Percentiles rank a stretch among this genome's conserved stretches.
Conservation (phyloP, 64 coral and sea anemone genomes). For the Stichodactyla helianthus region DNA sequence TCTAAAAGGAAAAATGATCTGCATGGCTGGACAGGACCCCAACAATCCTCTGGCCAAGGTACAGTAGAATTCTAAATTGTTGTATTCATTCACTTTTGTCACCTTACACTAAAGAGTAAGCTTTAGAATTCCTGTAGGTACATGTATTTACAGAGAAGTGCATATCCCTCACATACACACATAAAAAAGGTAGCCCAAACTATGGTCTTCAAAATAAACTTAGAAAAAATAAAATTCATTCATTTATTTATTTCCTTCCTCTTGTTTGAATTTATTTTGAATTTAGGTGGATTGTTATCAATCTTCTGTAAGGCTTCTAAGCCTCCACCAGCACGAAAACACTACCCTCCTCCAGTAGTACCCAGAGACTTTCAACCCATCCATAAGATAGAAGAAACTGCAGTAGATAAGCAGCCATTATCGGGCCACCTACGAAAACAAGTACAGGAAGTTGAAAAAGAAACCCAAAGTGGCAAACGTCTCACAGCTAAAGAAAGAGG, state of each 20-base stretch:
- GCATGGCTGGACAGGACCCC: conserved; percentile 95
- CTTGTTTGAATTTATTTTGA: not conserved
- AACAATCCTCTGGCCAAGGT: conserved; percentile 51
- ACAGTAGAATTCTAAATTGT: not conserved
- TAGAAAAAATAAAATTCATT: not conserved
- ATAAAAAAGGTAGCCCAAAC: no score
- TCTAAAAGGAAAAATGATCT: conserved; percentile 23
- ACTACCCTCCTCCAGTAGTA: conserved; percentile 63
- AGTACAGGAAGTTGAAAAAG: not conserved
- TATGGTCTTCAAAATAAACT: no score
- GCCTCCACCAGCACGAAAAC: conserved; percentile 40
- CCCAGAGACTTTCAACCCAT: conserved; percentile 50
- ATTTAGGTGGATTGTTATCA: conserved; percentile 68
- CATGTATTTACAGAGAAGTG: no score
- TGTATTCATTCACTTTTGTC: no score
- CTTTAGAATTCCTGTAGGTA: no score
- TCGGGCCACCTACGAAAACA: not conserved
- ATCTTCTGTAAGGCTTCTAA: conserved; percentile 56
- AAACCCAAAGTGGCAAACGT: conserved; percentile 23
- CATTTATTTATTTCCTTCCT: not conserved
- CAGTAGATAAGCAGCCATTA: not conserved
- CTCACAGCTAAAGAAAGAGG: conserved; percentile 65
- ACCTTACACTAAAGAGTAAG: no score
- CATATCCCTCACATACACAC: no score
- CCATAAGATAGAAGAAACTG: conserved; percentile 16